Base-by-base conservation (phyloP, 2,888 invertebrate genomes). In the Carterocephalus palaemon region DNA sequence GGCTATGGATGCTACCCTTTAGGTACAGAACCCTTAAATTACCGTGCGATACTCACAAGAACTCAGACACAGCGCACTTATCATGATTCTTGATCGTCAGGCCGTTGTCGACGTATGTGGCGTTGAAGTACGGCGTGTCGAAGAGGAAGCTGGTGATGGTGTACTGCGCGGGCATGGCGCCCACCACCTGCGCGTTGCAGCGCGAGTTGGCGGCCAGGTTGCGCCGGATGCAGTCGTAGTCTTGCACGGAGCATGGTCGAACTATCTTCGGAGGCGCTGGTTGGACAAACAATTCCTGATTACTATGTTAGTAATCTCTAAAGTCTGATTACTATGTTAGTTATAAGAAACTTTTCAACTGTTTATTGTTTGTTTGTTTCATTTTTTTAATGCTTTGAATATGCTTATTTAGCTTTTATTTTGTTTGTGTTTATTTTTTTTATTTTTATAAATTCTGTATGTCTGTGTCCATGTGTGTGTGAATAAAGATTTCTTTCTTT, bases 1-100 rank as follows among this genome's bases (percentile, higher is more conserved):
- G n/a, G n/a, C n/a, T n/a, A n/a, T n/a, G n/a, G n/a, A n/a, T n/a
- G 19, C 4, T 24, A 7, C 12, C 8, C 6, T 24, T 37, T 17
- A 17, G 4, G 17, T 17, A 13, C 5, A 19, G 13, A 20, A 37
- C 5, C 8, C 4, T 24, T 7, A 41, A 19, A n/a, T n/a, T n/a
- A n/a, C n/a, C n/a, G n/a, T n/a, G n/a, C n/a, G 5, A 46, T 56
- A 80, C 83, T 77, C 56, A 84, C 83, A 65, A 77, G 49, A 75
- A 84, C 28, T 79, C 75, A 0, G 77, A 70, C 3, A 79, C 62
- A 3, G 3, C 46, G 41, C 84, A 84, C 6, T 56, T 61, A 6
- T 83, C 39, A 6, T 70, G 68, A 4, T 82, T 82, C 0, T 60
- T 59, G 1, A 81, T 58, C 2, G 60, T 43, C 16, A 79, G 31